phyloP scores from a whole-genome alignment of 1,140 invertebrate species.

The Apis cerana region DNA sequence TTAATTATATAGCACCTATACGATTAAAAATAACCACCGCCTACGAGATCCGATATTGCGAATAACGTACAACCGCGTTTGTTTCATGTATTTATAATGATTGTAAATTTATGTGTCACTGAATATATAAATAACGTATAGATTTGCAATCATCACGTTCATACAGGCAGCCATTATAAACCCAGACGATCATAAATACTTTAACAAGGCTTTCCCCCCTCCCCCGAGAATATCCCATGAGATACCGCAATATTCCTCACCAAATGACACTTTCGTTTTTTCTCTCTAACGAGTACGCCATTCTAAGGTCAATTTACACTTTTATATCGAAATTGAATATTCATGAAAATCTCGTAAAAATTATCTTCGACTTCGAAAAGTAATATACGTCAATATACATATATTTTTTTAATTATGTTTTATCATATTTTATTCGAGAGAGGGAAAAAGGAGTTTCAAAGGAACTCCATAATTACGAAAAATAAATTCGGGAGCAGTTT shows the following conservation, averaged over 20 bases:
- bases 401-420: too few species aligned
- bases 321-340: neutral
- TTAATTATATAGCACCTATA: neutral
- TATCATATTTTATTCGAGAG: too few species aligned
- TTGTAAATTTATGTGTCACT: neutral
- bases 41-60: neutral
- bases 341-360: too few species aligned
- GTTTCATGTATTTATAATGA: neutral
- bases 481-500: too few species aligned
- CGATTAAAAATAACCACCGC: neutral
- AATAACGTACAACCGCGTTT: neutral
- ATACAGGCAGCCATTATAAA: neutral
- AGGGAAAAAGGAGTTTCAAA: too few species aligned
- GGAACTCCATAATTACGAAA: too few species aligned
- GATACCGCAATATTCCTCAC: neutral
- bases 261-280: neutral
- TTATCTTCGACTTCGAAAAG: too few species aligned
- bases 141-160: neutral
- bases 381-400: too few species aligned
- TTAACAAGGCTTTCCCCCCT: neutral
- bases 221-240: neutral
- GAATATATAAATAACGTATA: neutral
- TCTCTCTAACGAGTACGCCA: neutral
- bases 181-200: neutral
- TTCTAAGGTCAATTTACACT: neutral